Base-by-base conservation (phyloP, 2,113 vertebrate genomes). In the Cinclus cinclus region DNA sequence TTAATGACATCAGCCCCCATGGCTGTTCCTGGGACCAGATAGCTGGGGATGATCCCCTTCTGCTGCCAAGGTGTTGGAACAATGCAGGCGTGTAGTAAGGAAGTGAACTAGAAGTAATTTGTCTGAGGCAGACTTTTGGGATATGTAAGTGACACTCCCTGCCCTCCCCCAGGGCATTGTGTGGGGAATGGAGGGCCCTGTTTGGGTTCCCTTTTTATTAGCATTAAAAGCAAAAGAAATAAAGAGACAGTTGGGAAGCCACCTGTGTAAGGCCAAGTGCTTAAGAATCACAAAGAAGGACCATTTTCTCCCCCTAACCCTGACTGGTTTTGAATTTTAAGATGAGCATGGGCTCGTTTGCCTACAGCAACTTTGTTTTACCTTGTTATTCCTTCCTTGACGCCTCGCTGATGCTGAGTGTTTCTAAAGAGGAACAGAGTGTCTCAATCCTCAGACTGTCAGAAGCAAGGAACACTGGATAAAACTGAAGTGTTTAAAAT, bases 81-180 rank as follows among this genome's bases (percentile, higher is more conserved):
- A 98, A 98, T 98, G 96, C 96, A 8, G 93, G 93, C 52, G 95
- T 97, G 97, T 97, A 83, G 93, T 96, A 55, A 93, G 96, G 97
- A 97, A 98, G 96, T 96, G 96, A 98, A 97, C 97, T 97, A 96
- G 97, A 98, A 97, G 96, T 98, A 98, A 98, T 98, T 83, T 89
- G 97, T 97, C 97, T 97, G 95, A 96, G 93, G 78, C 93, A 81
- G 97, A 96, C 95, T 95, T 96, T 89, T 79, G 28, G 79, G 95
- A 94, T 70, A 39, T 70, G 59, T 5, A 92, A 94, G 91, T 94
- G 95, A 87, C 86, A 59, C 94, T 95, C 94, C 62, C 88, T 89
- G 92, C 93, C 92, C 94, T 94, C 93, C 94, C 96, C 83, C 90
- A 77, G 59, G 8, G 62, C 90, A 94, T 97, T 97, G 95, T 97